phyloP scores from a whole-genome alignment of 2,888 invertebrate genomes.

The Eudemis profundana region DNA sequence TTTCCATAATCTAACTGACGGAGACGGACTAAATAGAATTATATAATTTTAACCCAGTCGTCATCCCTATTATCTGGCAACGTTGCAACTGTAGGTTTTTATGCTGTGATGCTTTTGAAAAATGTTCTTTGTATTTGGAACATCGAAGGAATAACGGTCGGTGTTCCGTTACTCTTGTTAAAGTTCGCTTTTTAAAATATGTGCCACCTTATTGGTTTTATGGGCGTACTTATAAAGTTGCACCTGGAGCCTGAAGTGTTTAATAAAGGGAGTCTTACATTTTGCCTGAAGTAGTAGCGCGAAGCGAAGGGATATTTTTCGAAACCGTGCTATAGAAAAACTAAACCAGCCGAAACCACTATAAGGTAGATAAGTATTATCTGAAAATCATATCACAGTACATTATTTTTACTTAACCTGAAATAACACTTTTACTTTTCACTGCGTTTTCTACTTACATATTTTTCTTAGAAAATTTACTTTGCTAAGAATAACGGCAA shows the following conservation, averaged over 20 bases:
- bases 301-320: too few relatives aligned
- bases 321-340: too few relatives aligned
- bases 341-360: too few relatives aligned
- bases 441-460: not conserved
- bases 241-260: not conserved
- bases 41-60: too few relatives aligned
- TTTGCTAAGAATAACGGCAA: not conserved
- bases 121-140: slow-evolving; percentile 4
- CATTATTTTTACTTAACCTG: not conserved
- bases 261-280: too few relatives aligned
- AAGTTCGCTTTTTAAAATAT: slow-evolving; percentile 11
- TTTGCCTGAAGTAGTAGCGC: too few relatives aligned
- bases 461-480: not conserved
- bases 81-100: too few relatives aligned
- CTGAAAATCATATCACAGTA: not conserved
- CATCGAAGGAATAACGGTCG: slow-evolving; percentile 7
- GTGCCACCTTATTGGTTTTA: slow-evolving; percentile 12
- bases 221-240: not conserved
- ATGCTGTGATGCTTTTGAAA: too few relatives aligned
- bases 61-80: too few relatives aligned
- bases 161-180: slow-evolving; percentile 13
- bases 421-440: not conserved
- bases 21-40: too few relatives aligned
- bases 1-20: too few relatives aligned
- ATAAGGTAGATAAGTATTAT: not conserved